phyloP scores from a whole-genome alignment of 2,888 invertebrate genomes.

The Erebia epiphron region DNA sequence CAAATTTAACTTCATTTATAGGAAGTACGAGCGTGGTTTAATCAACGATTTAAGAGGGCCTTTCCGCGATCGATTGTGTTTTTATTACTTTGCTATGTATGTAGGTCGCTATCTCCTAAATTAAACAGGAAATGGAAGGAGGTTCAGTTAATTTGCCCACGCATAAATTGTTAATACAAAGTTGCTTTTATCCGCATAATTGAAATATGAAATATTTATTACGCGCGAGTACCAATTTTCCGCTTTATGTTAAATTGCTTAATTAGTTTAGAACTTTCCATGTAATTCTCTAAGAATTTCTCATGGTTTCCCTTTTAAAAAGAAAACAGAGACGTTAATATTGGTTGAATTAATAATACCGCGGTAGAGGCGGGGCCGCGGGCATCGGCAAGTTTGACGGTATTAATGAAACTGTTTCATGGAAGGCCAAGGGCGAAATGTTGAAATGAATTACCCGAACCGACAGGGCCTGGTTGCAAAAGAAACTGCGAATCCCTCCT shows the following conservation, averaged over 20 bases:
- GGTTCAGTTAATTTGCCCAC: constrained; percentile 18
- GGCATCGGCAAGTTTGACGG: constrained; percentile 54
- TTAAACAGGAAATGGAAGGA: constrained; percentile 21
- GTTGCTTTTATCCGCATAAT: constrained; percentile 27
- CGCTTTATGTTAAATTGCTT: constrained; percentile 22
- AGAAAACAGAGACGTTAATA: constrained; percentile 57
- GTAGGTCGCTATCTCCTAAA: constrained; percentile 13
- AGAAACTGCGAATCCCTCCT: constrained; percentile 22
- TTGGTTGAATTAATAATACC: constrained; percentile 68
- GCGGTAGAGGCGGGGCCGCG: constrained; percentile 46
- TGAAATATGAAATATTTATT: constrained; percentile 27
- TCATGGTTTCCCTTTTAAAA: constrained; percentile 37
- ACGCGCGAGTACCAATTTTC: constrained; percentile 11
- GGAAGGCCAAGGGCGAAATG: constrained; percentile 48
- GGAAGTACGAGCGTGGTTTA: constrained; percentile 41
- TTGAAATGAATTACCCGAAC: constrained; percentile 47
- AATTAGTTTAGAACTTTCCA: constrained; percentile 25
- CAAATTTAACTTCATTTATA: constrained; percentile 43
- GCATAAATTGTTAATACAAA: constrained; percentile 21
- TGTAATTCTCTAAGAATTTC: constrained; percentile 28
- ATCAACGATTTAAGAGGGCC: constrained; percentile 37
- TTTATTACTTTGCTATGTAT: constrained; percentile 26
- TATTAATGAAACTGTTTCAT: constrained; percentile 57
- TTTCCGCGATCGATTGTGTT: constrained; percentile 34
- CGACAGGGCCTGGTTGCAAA: constrained; percentile 32